Evolutionary conservation across 2,888 invertebrate genomes (phyloP).

Genomic region (Bellardia pandia): DNA sequence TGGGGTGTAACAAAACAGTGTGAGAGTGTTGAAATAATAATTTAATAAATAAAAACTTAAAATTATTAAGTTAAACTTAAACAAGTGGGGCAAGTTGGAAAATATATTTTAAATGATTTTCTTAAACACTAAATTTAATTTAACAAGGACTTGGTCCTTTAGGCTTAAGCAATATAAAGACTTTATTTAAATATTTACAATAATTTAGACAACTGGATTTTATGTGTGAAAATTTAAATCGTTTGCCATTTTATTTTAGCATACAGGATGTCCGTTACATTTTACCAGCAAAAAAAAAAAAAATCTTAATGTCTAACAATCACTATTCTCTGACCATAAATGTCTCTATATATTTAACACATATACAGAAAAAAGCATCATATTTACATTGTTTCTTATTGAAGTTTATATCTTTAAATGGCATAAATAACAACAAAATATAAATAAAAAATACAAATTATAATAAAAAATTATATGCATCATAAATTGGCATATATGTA

Average conservation of each 20-base stretch:
- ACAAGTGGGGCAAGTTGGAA: constrained; percentile 3
- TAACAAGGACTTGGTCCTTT: constrained; percentile 44
- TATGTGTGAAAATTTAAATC: background rate
- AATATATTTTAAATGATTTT: background rate
- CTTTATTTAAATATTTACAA: background rate
- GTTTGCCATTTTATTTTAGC: constrained; percentile 12
- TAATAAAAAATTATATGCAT: constrained; percentile 73
- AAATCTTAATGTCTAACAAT: constrained; percentile 47
- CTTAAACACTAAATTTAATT: background rate
- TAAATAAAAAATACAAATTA: constrained; percentile 65
- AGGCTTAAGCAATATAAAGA: constrained; percentile 24
- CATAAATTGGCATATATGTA: constrained; percentile 69
- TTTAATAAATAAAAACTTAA: constrained; percentile 37
- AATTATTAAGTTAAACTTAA: constrained; percentile 36
- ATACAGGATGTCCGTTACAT: constrained; percentile 33
- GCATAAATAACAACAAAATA: constrained; percentile 45
- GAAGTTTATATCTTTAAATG: constrained; percentile 69
- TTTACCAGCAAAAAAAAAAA: background rate
- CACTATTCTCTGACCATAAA: constrained; percentile 45
- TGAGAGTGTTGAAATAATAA: background rate
- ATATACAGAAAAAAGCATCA: constrained; percentile 32
- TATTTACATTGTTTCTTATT: constrained; percentile 66
- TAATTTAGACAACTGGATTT: too few relatives aligned
- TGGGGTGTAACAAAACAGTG: background rate
- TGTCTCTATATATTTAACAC: constrained; percentile 33